Conservation (phyloP, 2,113 vertebrate genomes). For the Benitochromis conjunctus region DNA sequence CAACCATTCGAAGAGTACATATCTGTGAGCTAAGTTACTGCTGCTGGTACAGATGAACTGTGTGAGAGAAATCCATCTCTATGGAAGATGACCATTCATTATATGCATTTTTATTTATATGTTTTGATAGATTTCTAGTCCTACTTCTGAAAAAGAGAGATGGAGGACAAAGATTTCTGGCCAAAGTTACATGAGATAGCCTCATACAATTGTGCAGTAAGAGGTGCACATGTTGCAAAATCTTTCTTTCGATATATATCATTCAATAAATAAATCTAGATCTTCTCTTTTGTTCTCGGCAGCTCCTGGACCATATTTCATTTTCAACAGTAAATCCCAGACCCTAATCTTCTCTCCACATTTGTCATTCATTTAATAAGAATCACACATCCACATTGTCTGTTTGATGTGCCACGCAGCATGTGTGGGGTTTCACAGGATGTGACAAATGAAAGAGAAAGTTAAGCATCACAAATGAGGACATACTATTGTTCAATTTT, state of each 20-base stretch:
- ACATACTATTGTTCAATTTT: conserved; percentile 31
- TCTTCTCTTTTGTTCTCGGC: conserved; percentile 26
- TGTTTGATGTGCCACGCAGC: conserved; percentile 8
- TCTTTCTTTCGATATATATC: background rate
- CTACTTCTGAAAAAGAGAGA: background rate
- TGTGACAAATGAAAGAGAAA: background rate
- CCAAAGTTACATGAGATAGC: conserved; percentile 4
- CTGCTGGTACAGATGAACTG: background rate
- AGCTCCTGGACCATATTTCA: background rate
- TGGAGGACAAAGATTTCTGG: background rate
- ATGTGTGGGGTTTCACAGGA: background rate
- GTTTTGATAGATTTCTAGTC: conserved; percentile 6
- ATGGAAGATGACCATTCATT: background rate
- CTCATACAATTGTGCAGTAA: conserved; percentile 6
- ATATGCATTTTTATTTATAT: conserved; percentile 11
- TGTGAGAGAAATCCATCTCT: conserved; percentile 13
- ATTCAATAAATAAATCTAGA: conserved; percentile 1
- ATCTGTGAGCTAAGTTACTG: background rate
- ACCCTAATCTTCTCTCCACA: conserved; percentile 15
- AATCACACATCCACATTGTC: background rate
- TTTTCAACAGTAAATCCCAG: background rate
- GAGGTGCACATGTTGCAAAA: background rate
- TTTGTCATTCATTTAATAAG: conserved; percentile 23
- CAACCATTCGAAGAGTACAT: background rate
- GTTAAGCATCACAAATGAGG: conserved; percentile 31